Conservation (phyloP, 1,140 invertebrate species). For the Berghia stephanieae region DNA sequence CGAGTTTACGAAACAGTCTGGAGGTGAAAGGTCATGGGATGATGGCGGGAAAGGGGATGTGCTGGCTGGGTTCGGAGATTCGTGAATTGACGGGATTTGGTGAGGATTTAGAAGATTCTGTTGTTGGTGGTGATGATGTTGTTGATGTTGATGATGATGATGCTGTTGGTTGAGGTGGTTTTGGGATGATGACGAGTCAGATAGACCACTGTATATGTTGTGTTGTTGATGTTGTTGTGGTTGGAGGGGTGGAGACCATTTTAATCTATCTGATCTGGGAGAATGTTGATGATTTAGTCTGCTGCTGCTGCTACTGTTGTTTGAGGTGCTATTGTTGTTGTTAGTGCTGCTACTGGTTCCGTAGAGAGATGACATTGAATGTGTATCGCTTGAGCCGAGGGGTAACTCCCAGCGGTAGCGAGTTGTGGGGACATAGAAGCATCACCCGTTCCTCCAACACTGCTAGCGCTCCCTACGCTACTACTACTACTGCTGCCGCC, state of each 20-base stretch:
- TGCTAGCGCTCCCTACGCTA: background rate
- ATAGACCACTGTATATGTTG: no score
- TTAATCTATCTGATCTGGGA: no score
- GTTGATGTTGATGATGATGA: no score
- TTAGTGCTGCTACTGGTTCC: constrained; percentile 1
- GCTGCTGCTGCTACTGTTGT: constrained; percentile 5
- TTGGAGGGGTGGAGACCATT: background rate
- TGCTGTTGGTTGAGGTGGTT: constrained; percentile 11
- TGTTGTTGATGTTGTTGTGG: background rate
- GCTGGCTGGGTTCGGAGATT: no score
- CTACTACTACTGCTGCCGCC: background rate
- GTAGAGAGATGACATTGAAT: constrained; percentile 1
- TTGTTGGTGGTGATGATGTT: no score
- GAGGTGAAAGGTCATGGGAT: no score
- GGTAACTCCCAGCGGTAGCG: constrained; percentile 23
- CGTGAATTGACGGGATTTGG: no score
- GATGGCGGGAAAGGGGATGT: no score
- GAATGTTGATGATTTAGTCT: no score
- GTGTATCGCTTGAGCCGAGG: background rate
- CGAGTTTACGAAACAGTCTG: no score
- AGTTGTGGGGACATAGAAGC: constrained; percentile 22
- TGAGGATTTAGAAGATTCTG: no score
- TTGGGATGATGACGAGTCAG: no score
- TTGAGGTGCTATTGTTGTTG: constrained; percentile 23
- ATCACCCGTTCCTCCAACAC: background rate